Base-by-base conservation (phyloP, 2,797 vertebrate genomes). In the Iguana delicatissima region DNA sequence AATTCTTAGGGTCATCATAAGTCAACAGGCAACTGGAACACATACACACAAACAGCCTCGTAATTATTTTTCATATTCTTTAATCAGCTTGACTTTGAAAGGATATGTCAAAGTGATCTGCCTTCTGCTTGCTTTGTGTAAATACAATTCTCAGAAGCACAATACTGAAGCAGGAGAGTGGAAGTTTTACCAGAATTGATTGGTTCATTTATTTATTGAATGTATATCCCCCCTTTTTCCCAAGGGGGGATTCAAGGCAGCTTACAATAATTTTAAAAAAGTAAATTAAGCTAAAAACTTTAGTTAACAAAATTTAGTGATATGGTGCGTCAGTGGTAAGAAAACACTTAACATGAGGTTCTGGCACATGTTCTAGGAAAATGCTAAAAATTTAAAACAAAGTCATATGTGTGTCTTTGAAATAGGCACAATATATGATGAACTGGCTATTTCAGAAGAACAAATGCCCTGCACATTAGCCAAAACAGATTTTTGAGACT, bases 401-500 rank as follows among this genome's bases (percentile, higher is more conserved):
- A 93, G 57, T 0, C 0, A 52, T 77, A 22, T 52, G 77, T 3
- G 29, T 59, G 50, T 80, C 92, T 90, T 85, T 79, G 87, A 91
- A 91, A 24, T 57, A 74, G 88, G 81, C 85, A 91, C 69, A 88
- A 29, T 91, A 91, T 93, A 91, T 93, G 67, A 69, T 69, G 76
- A 89, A 72, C 80, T 79, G 90, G 69, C 57, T 77, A 93, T 89
- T 88, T 95, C 87, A 91, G 84, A 88, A 93, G 93, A 94, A 94
- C 79, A 91, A 95, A 91, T 93, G 82, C 76, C 80, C 35, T 16
- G 7, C 93, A 88, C 84, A 89, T 95, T 94, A 95, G 85, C 87
- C 93, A 94, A 94, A 95, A 92, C 90, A 92, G 94, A 89, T 91
- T 89, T 93, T 95, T 82, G 92, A 93, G 91, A 91, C 67, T 69